Conservation (phyloP, 1,140 invertebrate species). For the Bombus terrestris region DNA sequence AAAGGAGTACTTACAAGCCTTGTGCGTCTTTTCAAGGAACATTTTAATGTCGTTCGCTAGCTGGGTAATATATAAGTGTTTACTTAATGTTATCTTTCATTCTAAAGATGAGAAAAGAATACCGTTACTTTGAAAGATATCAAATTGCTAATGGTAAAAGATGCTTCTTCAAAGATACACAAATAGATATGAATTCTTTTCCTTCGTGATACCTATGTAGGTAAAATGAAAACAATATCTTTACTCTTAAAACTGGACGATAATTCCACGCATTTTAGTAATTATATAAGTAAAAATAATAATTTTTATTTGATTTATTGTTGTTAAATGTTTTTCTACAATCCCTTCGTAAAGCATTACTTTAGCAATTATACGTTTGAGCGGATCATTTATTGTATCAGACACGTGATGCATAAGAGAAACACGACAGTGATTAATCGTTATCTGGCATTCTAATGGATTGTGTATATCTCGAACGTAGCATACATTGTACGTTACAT, state of each 20-base stretch:
- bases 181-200: not conserved
- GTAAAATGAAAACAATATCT: not conserved
- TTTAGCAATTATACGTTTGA: not conserved
- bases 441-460: conserved; percentile 39
- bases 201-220: not conserved
- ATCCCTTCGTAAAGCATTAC: too few relatives aligned
- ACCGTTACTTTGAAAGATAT: not conserved
- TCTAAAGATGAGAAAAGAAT: not conserved
- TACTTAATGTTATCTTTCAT: not conserved
- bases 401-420: not conserved
- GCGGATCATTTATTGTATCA: not conserved
- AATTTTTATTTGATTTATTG: not conserved
- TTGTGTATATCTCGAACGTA: conserved; percentile 39
- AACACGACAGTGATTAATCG: conserved; percentile 50
- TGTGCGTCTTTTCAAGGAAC: not conserved
- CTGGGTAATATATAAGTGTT: not conserved
- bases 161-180: not conserved
- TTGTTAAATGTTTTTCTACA: not conserved
- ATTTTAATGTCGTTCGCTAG: not conserved
- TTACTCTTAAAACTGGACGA: not conserved
- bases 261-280: not conserved
- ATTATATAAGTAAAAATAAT: not conserved
- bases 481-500: conserved; percentile 43
- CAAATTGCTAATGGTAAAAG: conserved; percentile 12
- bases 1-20: not conserved